A percentile compares a stretch with the other conserved stretches of the same genome.
Conservation (phyloP, 92 coral and sea anemone species). For the Siderastrea radians region DNA sequence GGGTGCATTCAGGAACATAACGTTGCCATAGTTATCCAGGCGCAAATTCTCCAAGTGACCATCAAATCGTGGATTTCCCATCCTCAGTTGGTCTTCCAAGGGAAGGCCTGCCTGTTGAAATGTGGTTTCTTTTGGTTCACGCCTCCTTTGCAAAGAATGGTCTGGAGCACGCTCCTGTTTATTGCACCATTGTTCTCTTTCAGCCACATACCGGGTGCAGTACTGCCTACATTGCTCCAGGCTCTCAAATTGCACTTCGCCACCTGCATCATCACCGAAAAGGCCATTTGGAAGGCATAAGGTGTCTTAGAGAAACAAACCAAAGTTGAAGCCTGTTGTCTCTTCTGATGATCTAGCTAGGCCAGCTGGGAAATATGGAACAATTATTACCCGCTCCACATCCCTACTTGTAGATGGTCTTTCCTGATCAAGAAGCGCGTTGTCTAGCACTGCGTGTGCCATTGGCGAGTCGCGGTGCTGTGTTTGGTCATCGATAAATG, state of each 20-base stretch:
- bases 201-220: neutral
- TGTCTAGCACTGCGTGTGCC: too few relatives aligned
- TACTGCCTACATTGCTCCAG: neutral
- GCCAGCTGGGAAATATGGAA: constrained; percentile 1
- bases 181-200: neutral
- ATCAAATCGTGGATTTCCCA: neutral
- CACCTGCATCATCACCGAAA: neutral
- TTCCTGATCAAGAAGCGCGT: too few relatives aligned
- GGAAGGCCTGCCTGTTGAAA: neutral
- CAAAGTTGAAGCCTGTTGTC: neutral
- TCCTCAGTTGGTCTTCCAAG: neutral
- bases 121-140: neutral
- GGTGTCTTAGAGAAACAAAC: neutral
- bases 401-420: too few relatives aligned
- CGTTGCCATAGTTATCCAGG: too few relatives aligned
- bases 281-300: neutral
- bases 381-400: neutral
- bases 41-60: too few relatives aligned
- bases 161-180: neutral
- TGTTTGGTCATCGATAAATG: too few relatives aligned
- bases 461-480: too few relatives aligned
- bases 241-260: neutral
- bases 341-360: neutral
- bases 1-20: too few relatives aligned
- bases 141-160: neutral